These are phyloP conservation scores for Lipophrys pholis DNA, from an alignment of 2,113 vertebrate genomes.

Conservation along the genomic window DNA sequence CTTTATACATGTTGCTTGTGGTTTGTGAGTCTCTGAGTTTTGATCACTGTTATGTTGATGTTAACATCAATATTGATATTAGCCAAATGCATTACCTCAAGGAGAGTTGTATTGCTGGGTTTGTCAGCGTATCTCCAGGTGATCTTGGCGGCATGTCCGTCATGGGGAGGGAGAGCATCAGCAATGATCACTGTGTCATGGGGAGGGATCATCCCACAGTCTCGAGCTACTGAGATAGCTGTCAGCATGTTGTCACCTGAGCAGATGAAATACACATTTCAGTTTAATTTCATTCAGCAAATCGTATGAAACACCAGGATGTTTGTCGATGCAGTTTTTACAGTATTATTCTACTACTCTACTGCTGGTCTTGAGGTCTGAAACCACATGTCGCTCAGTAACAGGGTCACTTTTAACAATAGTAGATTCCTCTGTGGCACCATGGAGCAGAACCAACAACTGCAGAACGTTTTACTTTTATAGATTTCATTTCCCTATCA, in stretches of 20 bases:
- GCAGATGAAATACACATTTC: neutral
- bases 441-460: no score
- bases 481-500: no score
- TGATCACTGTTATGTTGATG: neutral
- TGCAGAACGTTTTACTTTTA: no score
- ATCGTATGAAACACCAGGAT: fast-evolving
- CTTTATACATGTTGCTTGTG: no score
- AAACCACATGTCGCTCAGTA: no score
- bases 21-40: no score
- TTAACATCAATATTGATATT: neutral
- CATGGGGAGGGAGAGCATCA: constrained; percentile 92
- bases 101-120: constrained; percentile 80
- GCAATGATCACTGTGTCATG: constrained; percentile 96
- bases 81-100: constrained; percentile 82
- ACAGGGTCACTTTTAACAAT: no score
- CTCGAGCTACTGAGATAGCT: constrained; percentile 96
- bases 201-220: constrained; percentile 97
- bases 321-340: neutral
- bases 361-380: no score
- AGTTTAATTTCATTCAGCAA: neutral
- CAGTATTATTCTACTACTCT: neutral
- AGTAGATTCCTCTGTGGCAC: no score
- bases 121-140: constrained; percentile 96
- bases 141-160: constrained; percentile 93
- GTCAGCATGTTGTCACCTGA: constrained; percentile 98